These are phyloP conservation scores for Monoplex corrugatus DNA, from an alignment of 2,888 invertebrate species.

Conservation along the genomic window DNA sequence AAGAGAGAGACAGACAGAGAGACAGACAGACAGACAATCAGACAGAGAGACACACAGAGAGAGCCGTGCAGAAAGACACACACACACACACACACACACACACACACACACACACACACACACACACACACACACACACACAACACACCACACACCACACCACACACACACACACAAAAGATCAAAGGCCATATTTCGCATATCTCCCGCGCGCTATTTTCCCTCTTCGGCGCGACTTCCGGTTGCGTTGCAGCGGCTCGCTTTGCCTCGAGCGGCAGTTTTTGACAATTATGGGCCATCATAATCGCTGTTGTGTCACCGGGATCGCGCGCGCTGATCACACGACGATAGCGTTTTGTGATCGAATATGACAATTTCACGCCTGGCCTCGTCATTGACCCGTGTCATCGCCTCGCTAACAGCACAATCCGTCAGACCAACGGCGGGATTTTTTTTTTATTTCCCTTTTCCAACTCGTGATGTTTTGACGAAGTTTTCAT, in stretches of 20 bases:
- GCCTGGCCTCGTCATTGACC: slow-evolving; percentile 8
- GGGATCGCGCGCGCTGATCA: background rate
- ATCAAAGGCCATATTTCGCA: slow-evolving; percentile 25
- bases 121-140: too few species aligned
- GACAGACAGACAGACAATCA: too few species aligned
- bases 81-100: background rate
- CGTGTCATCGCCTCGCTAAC: background rate
- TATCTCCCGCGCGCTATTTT: slow-evolving; percentile 22
- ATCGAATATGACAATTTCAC: slow-evolving; percentile 45
- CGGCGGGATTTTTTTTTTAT: too few species aligned
- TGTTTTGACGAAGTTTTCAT: too few species aligned
- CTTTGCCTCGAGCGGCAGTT: background rate
- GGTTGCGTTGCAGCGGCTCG: background rate
- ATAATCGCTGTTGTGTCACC: slow-evolving; percentile 36
- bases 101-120: too few species aligned
- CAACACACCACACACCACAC: too few species aligned
- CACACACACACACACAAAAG: background rate
- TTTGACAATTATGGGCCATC: slow-evolving; percentile 32
- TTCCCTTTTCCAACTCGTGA: too few species aligned
- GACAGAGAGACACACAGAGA: too few species aligned
- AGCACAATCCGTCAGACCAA: too few species aligned
- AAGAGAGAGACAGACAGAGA: background rate
- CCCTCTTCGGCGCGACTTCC: slow-evolving; percentile 15
- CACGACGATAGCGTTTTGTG: background rate
- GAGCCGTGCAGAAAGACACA: too few species aligned